Base-by-base conservation (phyloP, 2,113 vertebrate species). In the Microtus oregoni region DNA sequence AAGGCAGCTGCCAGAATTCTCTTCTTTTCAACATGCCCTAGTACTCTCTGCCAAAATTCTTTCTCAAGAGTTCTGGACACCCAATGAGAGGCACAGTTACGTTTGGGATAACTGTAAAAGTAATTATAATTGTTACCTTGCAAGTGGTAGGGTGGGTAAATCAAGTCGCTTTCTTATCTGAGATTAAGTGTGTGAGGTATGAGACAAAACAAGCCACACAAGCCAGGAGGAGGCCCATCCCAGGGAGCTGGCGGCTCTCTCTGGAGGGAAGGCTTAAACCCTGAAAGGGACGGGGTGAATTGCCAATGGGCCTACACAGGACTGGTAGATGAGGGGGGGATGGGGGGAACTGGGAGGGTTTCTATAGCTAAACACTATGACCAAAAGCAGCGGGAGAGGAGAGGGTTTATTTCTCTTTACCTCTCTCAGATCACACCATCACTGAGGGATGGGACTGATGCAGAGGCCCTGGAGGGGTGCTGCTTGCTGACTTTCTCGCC, bases 151-250 rank as follows among this genome's bases (percentile, higher is more conserved):
- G 65, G n/a, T 86, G 30, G 75, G 26, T 79, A 67, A 87, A 92
- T 85, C 41, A 73, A 77, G 50, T 89, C 19, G 72, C 35, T 93
- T 94, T 92, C 35, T 90, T 96, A 68, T 96, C 86, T 91, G n/a
- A 79, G 78, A 67, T 83, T 86, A 95, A 47, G 92, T 92, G 75
- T 32, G 28, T n/a, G 85, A 96, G 68, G 58, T 77, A 77, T 94
- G 88, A 96, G 88, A 65, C 44, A 61, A 75, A 95, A 85, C 83
- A 70, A 87, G 93, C 75, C 26, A 30, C 70, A 47, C 72, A n/a
- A 92, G 86, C 35, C 52, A 78, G 58, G n/a, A 47, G 92, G 30
- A 41, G 92, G 41, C 58, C 38, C 15, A 58, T 73, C 26, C 22
- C 44, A 89, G 32, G 15, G 93, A 91, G 19, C 77, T 95, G 30